Evolutionary conservation across 2,797 vertebrate species (phyloP).

Genomic region (Lithobates sylvaticus): DNA sequence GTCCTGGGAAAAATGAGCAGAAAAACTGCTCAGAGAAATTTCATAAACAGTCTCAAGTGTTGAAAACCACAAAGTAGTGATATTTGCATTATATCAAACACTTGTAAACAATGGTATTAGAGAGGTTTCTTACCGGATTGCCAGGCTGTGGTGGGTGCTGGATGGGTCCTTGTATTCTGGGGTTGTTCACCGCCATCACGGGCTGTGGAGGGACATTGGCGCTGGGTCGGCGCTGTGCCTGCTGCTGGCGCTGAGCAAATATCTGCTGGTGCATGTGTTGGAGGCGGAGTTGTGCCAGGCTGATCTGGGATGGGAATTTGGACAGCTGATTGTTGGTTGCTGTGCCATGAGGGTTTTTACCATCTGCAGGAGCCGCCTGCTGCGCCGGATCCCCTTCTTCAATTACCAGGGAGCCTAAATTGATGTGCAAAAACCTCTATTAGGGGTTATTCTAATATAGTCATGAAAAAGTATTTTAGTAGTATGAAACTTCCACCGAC

Average conservation of each 20-base stretch:
- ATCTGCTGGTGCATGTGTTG: conserved; percentile 86
- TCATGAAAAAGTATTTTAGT: too few relatives aligned
- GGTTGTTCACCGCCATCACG: conserved; percentile 71
- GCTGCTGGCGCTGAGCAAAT: conserved; percentile 82
- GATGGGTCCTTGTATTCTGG: conserved; percentile 76
- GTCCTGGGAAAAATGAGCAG: too few relatives aligned
- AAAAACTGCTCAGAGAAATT: too few relatives aligned
- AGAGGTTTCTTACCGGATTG: conserved; percentile 70
- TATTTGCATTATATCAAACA: too few relatives aligned
- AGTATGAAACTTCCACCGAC: too few relatives aligned
- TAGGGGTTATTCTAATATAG: too few relatives aligned
- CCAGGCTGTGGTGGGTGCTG: conserved; percentile 72
- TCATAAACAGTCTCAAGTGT: too few relatives aligned
- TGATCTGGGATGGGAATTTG: conserved; percentile 83
- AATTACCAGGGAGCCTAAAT: conserved; percentile 79
- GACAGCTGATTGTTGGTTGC: conserved; percentile 79
- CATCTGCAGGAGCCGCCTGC: conserved; percentile 75
- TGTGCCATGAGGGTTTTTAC: conserved; percentile 73
- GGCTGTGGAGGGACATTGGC: conserved; percentile 66
- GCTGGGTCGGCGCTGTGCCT: conserved; percentile 76
- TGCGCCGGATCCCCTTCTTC: conserved; percentile 79
- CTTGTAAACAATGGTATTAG: too few relatives aligned
- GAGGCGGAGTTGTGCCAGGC: conserved; percentile 81
- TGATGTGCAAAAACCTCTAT: too few relatives aligned
- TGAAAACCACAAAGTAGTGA: too few relatives aligned